Conservation (phyloP, 2,888 invertebrate species). For the Flexamia atlantica region DNA sequence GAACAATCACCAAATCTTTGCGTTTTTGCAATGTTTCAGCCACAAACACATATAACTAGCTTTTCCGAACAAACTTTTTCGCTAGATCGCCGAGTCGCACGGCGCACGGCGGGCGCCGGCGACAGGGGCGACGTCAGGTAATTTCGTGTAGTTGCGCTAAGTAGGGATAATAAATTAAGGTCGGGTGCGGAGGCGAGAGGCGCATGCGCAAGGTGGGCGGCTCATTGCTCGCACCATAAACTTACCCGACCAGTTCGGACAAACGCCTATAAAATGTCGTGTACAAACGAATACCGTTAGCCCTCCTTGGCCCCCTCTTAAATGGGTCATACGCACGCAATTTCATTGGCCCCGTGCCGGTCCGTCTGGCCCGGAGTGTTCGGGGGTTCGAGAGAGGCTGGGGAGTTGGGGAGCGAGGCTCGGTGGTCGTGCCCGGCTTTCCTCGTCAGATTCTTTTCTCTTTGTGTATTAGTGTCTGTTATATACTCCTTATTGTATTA, state of each 20-base stretch:
- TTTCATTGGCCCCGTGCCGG: slow-evolving; percentile 24
- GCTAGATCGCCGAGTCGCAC: not conserved
- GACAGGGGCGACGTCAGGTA: slow-evolving; percentile 9
- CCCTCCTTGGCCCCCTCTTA: slow-evolving; percentile 40
- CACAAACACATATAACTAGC: too few relatives aligned
- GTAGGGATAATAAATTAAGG: slow-evolving; percentile 21
- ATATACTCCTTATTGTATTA: too few relatives aligned
- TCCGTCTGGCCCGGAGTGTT: not conserved
- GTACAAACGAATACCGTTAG: slow-evolving; percentile 41
- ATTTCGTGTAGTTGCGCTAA: slow-evolving; percentile 19
- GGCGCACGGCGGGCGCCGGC: not conserved
- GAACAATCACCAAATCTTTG: too few relatives aligned
- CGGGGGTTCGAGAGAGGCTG: too few relatives aligned
- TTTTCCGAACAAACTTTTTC: too few relatives aligned
- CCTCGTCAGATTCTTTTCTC: too few relatives aligned
- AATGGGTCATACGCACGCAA: slow-evolving; percentile 49
- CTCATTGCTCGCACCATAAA: slow-evolving; percentile 38
- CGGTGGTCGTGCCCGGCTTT: too few relatives aligned
- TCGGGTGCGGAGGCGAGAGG: not conserved
- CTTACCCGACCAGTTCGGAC: slow-evolving; percentile 44
- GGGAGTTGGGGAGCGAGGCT: too few relatives aligned
- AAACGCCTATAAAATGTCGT: slow-evolving; percentile 41
- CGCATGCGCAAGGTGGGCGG: slow-evolving; percentile 15
- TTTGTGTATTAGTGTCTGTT: too few relatives aligned
- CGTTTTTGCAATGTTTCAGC: too few relatives aligned